phyloP scores from a whole-genome alignment of 2,888 invertebrate genomes.

The Xylophagus ater region DNA sequence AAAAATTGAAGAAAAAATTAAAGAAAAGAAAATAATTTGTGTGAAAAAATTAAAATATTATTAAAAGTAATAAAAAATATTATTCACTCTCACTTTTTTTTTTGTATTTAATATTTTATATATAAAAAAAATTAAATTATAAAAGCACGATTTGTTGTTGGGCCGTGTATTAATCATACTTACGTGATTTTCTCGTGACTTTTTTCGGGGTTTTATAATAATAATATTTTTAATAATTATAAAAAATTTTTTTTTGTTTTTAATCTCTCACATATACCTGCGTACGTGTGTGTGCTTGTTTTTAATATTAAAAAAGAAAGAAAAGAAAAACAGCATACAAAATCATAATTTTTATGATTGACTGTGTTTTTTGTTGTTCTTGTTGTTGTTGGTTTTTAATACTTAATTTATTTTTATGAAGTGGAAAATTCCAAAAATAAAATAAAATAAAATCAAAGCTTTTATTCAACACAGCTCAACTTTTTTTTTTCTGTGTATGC shows the following conservation, averaged over 20 bases:
- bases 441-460: neutral
- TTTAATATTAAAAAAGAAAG: neutral
- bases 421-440: conserved; percentile 15
- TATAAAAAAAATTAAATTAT: neutral
- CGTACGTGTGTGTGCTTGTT: neutral
- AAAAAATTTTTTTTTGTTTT: conserved; percentile 4
- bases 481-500: too few species aligned
- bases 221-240: too few species aligned
- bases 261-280: conserved; percentile 1
- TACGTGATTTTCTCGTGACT: conserved; percentile 13
- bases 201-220: too few species aligned
- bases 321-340: conserved; percentile 3
- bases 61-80: neutral
- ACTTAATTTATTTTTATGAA: conserved; percentile 10
- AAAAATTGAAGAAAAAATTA: neutral
- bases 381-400: conserved; percentile 10
- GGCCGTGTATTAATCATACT: too few species aligned
- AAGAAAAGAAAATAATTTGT: neutral
- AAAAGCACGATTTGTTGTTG: neutral
- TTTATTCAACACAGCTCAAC: too few species aligned
- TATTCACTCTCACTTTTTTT: neutral
- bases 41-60: neutral
- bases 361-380: neutral
- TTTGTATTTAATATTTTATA: neutral
- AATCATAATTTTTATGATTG: neutral